These are phyloP conservation scores for Zapus hudsonius DNA, from an alignment of 2,113 vertebrate genomes.

Conservation along the genomic window DNA sequence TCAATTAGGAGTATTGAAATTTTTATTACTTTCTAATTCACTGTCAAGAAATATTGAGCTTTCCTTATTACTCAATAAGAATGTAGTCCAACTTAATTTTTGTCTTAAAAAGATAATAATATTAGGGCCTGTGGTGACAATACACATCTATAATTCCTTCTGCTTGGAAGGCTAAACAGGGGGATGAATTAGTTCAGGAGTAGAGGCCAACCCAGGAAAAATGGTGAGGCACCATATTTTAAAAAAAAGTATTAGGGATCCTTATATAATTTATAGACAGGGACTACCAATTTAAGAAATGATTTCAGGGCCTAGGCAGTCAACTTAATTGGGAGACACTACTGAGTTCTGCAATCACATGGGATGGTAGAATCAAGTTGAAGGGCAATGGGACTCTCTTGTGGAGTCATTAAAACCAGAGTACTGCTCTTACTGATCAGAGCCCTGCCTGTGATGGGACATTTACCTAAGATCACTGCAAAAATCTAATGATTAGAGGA, in stretches of 20 bases:
- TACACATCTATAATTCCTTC: neutral
- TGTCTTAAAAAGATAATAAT: neutral
- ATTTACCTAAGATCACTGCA: neutral
- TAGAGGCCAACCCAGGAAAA: too few species aligned
- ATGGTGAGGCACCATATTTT: neutral
- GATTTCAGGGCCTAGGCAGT: neutral
- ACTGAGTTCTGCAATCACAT: neutral
- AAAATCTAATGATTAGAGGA: neutral
- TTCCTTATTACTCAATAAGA: neutral
- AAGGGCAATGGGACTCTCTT: neutral
- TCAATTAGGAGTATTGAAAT: neutral
- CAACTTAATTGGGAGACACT: neutral
- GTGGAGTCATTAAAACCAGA: neutral
- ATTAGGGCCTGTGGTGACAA: neutral
- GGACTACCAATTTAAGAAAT: neutral
- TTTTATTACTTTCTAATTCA: slow-evolving; percentile 17
- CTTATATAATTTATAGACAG: neutral
- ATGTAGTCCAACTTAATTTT: neutral
- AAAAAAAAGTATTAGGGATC: neutral
- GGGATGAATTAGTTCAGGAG: neutral
- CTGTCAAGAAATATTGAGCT: neutral
- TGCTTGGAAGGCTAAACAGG: neutral
- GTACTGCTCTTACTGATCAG: neutral
- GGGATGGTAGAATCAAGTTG: neutral
- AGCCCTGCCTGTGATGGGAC: neutral